Evolutionary conservation across 2,113 vertebrate genomes (phyloP).

Genomic region (Ctenodactylus gundi): DNA sequence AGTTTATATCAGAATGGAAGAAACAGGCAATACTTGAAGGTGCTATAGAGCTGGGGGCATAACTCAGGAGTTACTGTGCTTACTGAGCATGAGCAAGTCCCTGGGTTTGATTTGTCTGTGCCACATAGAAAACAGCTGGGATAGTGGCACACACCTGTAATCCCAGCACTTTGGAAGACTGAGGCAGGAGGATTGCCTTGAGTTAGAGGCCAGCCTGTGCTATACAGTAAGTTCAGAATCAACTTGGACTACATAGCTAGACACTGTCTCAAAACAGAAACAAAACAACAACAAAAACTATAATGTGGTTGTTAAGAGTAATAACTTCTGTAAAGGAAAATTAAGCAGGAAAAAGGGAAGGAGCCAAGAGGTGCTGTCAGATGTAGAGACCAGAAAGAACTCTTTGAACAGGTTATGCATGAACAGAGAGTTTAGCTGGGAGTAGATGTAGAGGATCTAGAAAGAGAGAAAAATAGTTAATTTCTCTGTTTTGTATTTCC

Average conservation of each 20-base stretch:
- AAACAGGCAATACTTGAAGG: not conserved
- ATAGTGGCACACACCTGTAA: no score
- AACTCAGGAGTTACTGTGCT: no score
- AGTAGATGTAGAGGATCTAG: not conserved
- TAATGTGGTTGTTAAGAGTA: not conserved
- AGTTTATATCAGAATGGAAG: not conserved
- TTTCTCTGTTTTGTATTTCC: not conserved
- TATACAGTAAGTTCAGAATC: no score
- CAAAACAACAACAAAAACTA: not conserved
- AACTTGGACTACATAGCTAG: no score
- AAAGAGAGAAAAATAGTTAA: not conserved
- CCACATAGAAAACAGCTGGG: no score
- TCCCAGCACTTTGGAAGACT: no score
- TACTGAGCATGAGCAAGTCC: no score
- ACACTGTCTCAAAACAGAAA: no score
- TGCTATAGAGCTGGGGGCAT: no score
- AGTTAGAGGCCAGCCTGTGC: no score
- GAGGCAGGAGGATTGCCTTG: no score
- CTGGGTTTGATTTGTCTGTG: no score
- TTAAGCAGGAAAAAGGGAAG: not conserved
- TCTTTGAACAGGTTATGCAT: not conserved
- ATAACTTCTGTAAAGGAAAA: not conserved
- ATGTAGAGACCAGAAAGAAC: not conserved
- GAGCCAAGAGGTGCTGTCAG: not conserved
- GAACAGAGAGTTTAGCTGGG: not conserved